Conservation (phyloP, 2,113 vertebrate genomes). For the Rhea americana region DNA sequence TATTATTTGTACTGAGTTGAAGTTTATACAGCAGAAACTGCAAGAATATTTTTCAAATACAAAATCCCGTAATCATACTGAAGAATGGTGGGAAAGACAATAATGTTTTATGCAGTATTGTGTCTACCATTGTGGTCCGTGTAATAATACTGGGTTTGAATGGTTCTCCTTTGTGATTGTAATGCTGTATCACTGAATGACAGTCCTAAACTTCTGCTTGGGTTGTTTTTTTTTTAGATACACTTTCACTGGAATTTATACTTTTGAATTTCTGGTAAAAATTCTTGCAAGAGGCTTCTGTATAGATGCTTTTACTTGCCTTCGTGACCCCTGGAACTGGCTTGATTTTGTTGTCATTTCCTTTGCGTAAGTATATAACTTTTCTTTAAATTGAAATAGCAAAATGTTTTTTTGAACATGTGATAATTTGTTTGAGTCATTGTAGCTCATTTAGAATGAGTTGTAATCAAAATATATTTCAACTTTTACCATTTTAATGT, state of each 20-base stretch:
- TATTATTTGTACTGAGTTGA: background rate
- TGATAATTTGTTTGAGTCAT: background rate
- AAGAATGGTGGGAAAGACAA: background rate
- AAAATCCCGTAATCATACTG: background rate
- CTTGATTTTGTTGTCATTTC: conserved; percentile 94
- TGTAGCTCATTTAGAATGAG: background rate
- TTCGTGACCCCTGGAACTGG: conserved; percentile 99
- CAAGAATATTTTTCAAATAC: background rate
- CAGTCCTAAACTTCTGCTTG: background rate
- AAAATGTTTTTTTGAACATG: background rate
- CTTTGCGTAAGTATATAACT: conserved; percentile 90
- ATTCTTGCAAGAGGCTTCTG: conserved; percentile 95
- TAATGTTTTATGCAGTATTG: background rate
- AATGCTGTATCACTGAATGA: background rate
- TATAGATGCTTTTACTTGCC: conserved; percentile 93
- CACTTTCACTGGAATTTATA: conserved; percentile 95
- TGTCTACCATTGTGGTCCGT: background rate
- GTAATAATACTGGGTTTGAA: background rate
- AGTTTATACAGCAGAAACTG: background rate
- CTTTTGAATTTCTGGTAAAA: conserved; percentile 94
- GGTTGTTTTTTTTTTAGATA: conserved; percentile 79
- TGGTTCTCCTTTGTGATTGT: background rate
- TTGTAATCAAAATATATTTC: background rate
- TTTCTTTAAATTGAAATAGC: background rate
- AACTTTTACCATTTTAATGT: background rate